Evolutionary conservation across 2,888 invertebrate genomes (phyloP).

Genomic region (Iphiclides podalirius): DNA sequence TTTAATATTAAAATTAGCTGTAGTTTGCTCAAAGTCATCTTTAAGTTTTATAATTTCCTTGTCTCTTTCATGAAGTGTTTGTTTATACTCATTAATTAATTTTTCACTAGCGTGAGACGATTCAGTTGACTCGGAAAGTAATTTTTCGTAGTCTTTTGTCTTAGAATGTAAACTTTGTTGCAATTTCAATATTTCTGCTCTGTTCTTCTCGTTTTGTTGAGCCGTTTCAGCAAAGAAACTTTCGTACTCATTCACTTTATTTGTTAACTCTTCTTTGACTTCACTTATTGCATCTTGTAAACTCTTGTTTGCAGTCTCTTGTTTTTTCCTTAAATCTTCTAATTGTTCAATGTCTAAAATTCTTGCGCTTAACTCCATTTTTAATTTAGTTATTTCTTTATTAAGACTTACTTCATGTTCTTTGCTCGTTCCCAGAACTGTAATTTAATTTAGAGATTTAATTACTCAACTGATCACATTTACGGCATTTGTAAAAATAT

Average conservation of each 20-base stretch:
- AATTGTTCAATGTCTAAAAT: slow-evolving; percentile 75
- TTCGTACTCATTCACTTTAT: slow-evolving; percentile 73
- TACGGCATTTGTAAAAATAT: not conserved
- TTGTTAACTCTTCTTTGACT: slow-evolving; percentile 59
- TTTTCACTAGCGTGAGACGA: slow-evolving; percentile 60
- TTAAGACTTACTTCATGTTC: slow-evolving; percentile 73
- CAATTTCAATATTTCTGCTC: slow-evolving; percentile 61
- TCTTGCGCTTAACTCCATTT: slow-evolving; percentile 79
- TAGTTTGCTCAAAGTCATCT: slow-evolving; percentile 69
- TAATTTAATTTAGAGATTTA: slow-evolving; percentile 21
- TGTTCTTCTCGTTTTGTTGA: slow-evolving; percentile 64
- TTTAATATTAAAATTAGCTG: slow-evolving; percentile 71
- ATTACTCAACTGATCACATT: not conserved
- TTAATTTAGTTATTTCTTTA: slow-evolving; percentile 74
- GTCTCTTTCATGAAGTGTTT: slow-evolving; percentile 75
- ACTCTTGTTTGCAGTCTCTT: slow-evolving; percentile 54
- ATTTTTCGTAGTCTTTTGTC: slow-evolving; percentile 61
- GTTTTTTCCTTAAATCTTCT: slow-evolving; percentile 64
- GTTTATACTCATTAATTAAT: slow-evolving; percentile 68
- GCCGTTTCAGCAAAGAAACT: slow-evolving; percentile 62
- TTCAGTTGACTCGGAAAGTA: slow-evolving; percentile 60
- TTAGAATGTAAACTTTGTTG: slow-evolving; percentile 60
- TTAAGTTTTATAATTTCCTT: slow-evolving; percentile 75
- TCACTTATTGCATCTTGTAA: slow-evolving; percentile 62
- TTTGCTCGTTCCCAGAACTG: slow-evolving; percentile 53